Evolutionary conservation across 2,797 vertebrate species (phyloP).

Genomic region (Ctenochaetus hawaiiensis): DNA sequence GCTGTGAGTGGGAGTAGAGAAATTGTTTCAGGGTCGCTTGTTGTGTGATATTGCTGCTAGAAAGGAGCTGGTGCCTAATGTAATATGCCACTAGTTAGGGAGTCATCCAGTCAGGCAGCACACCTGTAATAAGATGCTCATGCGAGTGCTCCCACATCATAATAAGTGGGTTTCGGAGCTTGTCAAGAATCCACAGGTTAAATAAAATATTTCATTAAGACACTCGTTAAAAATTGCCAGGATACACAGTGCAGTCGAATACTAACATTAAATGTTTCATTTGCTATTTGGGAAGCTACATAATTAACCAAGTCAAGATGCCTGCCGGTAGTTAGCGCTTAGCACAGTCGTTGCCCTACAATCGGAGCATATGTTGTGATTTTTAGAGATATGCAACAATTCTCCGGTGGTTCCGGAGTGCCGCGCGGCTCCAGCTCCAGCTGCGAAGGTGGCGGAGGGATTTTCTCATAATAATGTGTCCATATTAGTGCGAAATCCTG

Average conservation of each 20-base stretch:
- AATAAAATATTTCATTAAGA: conserved; percentile 47
- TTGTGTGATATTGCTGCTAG: conserved; percentile 55
- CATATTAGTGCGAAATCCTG: conserved; percentile 65
- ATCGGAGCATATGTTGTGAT: conserved; percentile 43
- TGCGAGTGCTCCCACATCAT: conserved; percentile 51
- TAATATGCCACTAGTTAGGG: conserved; percentile 66
- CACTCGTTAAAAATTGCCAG: conserved; percentile 33
- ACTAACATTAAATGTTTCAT: neutral
- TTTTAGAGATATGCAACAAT: conserved; percentile 53
- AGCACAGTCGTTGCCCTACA: conserved; percentile 13
- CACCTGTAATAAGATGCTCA: conserved; percentile 72
- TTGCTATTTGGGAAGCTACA: conserved; percentile 40
- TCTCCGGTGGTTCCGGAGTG: conserved; percentile 49
- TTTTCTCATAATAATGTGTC: conserved; percentile 66
- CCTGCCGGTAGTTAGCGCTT: conserved; percentile 33
- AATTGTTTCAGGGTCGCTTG: conserved; percentile 75
- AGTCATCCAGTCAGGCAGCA: conserved; percentile 53
- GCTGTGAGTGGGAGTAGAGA: conserved; percentile 64
- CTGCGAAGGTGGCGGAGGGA: conserved; percentile 62
- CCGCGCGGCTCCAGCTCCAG: conserved; percentile 48
- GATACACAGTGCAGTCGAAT: conserved; percentile 33
- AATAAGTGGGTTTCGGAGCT: conserved; percentile 60
- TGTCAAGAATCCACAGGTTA: conserved; percentile 60
- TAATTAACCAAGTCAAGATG: conserved; percentile 47
- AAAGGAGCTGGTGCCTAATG: conserved; percentile 68